phyloP scores from a whole-genome alignment of 1,140 invertebrate genomes.

The Drepana arcuata region DNA sequence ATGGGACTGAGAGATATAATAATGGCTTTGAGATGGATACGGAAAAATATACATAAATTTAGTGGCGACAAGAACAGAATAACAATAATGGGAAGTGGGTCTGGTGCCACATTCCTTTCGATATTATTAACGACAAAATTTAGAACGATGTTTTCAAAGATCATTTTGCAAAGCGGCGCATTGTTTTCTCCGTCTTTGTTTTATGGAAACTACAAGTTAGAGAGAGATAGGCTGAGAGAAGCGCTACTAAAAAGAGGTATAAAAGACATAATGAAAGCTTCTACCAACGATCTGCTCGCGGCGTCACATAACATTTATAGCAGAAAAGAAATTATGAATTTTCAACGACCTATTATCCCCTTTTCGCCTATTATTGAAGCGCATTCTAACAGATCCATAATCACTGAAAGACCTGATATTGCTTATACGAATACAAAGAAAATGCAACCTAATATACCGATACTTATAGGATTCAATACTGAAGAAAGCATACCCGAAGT shows the following conservation, averaged over 20 bases:
- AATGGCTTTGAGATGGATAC: slow-evolving; percentile 67
- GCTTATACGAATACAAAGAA: slow-evolving; percentile 16
- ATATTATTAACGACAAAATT: slow-evolving; percentile 37
- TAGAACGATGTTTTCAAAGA: slow-evolving; percentile 44
- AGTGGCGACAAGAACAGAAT: slow-evolving; percentile 51
- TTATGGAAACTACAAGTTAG: slow-evolving; percentile 21
- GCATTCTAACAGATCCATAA: slow-evolving; percentile 27
- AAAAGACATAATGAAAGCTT: slow-evolving; percentile 19
- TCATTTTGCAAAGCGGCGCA: slow-evolving; percentile 51
- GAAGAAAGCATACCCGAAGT: slow-evolving; percentile 52
- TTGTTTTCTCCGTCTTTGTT: slow-evolving; percentile 46
- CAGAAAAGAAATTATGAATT: slow-evolving; percentile 28
- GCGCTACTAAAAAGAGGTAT: slow-evolving; percentile 8
- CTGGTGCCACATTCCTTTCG: slow-evolving; percentile 35
- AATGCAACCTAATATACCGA: slow-evolving; percentile 18
- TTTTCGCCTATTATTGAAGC: slow-evolving; percentile 39
- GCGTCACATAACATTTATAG: slow-evolving; percentile 40
- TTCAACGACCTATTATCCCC: slow-evolving; percentile 44
- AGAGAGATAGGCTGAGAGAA: slow-evolving; percentile 24
- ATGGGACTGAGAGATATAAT: slow-evolving; percentile 72
- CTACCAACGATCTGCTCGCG: slow-evolving; percentile 28
- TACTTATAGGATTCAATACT: slow-evolving; percentile 50
- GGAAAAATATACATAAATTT: slow-evolving; percentile 51
- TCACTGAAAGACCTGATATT: slow-evolving; percentile 18
- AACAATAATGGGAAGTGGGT: slow-evolving; percentile 53